A percentile compares a stretch with the other conserved stretches of the same genome.
phyloP scores from a whole-genome alignment of 2,113 vertebrate species.

The Aptenodytes forsteri region DNA sequence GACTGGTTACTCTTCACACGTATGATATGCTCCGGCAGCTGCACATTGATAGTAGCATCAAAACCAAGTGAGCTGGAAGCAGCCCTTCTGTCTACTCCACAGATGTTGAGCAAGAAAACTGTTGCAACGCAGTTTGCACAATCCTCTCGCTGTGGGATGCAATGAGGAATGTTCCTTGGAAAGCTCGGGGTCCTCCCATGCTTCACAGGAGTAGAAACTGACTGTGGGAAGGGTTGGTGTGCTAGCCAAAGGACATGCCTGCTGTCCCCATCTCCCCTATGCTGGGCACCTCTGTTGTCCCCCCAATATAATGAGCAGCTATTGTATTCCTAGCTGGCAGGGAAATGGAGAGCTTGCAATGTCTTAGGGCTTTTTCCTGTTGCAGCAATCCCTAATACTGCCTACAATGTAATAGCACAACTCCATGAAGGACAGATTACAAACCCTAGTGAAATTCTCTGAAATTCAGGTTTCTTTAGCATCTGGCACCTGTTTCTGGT shows the following conservation, averaged over 20 bases:
- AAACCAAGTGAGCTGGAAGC: not conserved
- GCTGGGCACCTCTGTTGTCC: not conserved
- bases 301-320: not conserved
- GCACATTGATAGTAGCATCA: not conserved
- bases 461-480: not conserved
- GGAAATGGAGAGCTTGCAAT: not conserved
- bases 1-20: not conserved
- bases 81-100: not conserved
- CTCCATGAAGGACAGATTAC: not conserved
- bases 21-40: not conserved
- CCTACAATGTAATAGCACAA: not conserved
- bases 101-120: not conserved
- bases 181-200: not conserved
- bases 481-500: not conserved
- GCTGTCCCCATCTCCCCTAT: not conserved
- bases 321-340: not conserved
- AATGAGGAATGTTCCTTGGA: not conserved
- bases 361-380: not conserved
- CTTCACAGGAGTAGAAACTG: not conserved
- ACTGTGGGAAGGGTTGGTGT: not conserved
- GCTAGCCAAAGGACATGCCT: not conserved
- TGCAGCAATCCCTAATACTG: not conserved
- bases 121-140: not conserved
- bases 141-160: not conserved
- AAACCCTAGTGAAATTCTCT: not conserved